Base-by-base conservation (phyloP, 1,140 invertebrate species). In the Geopemphigus sp. region DNA sequence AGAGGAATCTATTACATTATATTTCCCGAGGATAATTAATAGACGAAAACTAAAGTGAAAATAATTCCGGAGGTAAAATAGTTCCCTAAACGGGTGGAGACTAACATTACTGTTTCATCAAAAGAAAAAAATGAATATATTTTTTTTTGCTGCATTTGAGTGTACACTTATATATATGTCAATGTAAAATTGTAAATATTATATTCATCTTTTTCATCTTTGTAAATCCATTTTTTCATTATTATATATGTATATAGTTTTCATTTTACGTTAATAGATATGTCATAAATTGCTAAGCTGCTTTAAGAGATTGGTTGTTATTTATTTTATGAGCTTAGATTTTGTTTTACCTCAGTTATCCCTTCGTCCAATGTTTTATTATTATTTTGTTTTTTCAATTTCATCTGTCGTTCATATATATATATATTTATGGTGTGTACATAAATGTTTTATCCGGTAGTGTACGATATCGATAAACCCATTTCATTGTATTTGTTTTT, bases 401-500 rank as follows among this genome's bases (percentile, higher is more conserved):
- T 47, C 8, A 0, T 6, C 24, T 47, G 22, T 68, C 32, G 19
- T 15, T 47, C 17, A 24, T 8, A 8, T 39, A 14, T n/a, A 66
- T 32, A 15, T 22, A 64, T 32, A 19, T n/a, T 39, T 45, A n/a
- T n/a, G n/a, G n/a, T n/a, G 32, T 8, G 32, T 39, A 39, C 32
- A 39, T 39, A 39, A 39, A 24, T 24, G 19, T 50, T 17, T 54
- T 54, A 54, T 54, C 53, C 53, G 24, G n/a, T 47, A 24, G 12
- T 39, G 10, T 22, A 22, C 39, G 10, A 19, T 66, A 45, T 66
- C 45, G 6, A 68, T 47, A 68, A 68, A 47, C 22, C 39, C 45
- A 68, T 47, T 68, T 68, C 24, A 66, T 66, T 68, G 64, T 68
- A 22, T 22, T 47, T 47, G 39, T 68, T 1, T 47, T 24, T 12